phyloP scores from a whole-genome alignment of 2,888 invertebrate genomes.

The Parnassius smintheus region DNA sequence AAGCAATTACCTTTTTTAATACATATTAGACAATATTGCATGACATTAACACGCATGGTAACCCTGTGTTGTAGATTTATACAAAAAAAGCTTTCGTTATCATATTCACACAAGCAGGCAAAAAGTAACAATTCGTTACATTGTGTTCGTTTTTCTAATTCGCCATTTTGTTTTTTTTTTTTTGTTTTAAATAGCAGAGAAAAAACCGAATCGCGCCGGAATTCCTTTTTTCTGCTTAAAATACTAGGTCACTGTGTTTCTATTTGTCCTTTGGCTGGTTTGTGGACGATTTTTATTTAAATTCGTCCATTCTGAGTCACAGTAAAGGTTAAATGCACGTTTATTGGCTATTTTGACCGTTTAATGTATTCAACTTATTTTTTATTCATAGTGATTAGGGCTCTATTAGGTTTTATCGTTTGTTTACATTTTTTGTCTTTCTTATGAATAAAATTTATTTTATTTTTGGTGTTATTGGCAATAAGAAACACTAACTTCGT shows the following conservation, averaged over 20 bases:
- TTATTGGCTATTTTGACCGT: constrained; percentile 38
- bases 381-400: constrained; percentile 42
- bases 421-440: constrained; percentile 38
- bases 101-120: constrained; percentile 36
- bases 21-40: neutral
- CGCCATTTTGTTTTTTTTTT: constrained; percentile 43
- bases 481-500: no score
- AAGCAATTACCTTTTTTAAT: no score
- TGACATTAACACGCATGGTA: constrained; percentile 20
- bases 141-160: constrained; percentile 43
- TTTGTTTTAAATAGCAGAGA: constrained; percentile 46
- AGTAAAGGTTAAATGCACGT: constrained; percentile 35
- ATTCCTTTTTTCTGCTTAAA: constrained; percentile 44
- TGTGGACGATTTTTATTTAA: constrained; percentile 48
- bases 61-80: constrained; percentile 27
- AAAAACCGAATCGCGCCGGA: constrained; percentile 43
- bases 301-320: constrained; percentile 41
- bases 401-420: constrained; percentile 39
- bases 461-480: neutral
- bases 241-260: constrained; percentile 66
- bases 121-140: constrained; percentile 43
- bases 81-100: constrained; percentile 52
- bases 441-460: constrained; percentile 7
- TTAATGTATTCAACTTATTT: constrained; percentile 44
- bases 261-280: constrained; percentile 57